phyloP scores from a whole-genome alignment of 2,797 vertebrate genomes.

The Fundulus diaphanus region DNA sequence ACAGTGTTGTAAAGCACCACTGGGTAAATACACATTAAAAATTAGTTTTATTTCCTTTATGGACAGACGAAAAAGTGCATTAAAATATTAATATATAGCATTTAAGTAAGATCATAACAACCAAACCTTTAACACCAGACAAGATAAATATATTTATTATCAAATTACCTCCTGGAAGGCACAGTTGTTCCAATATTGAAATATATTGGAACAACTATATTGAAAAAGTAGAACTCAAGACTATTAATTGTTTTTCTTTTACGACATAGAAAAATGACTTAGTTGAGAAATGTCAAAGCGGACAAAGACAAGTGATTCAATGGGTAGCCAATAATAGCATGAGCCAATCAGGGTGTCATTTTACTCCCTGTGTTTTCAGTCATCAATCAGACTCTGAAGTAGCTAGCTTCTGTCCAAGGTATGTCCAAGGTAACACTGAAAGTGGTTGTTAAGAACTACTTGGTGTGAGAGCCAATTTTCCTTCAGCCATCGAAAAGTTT shows the following conservation, averaged over 20 bases:
- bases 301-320: conserved; percentile 21
- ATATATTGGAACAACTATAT: no score
- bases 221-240: no score
- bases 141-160: background rate
- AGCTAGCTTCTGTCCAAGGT: conserved; percentile 9
- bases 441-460: conserved; percentile 15
- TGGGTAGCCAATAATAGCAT: conserved; percentile 4
- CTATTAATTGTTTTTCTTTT: background rate
- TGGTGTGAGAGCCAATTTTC: conserved; percentile 21
- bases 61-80: background rate
- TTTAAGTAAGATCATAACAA: background rate
- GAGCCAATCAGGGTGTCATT: conserved; percentile 28
- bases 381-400: conserved; percentile 21
- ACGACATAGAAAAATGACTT: background rate
- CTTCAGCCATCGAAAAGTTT: conserved; percentile 12
- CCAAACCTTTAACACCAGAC: background rate
- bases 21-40: conserved; percentile 24
- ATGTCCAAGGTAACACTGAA: conserved; percentile 4
- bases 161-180: background rate
- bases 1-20: background rate
- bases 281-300: background rate
- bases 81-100: background rate
- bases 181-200: background rate
- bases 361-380: conserved; percentile 9
- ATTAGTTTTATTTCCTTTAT: background rate